Conservation (phyloP, 1,140 invertebrate genomes). For the Tyrophagus putrescentiae region DNA sequence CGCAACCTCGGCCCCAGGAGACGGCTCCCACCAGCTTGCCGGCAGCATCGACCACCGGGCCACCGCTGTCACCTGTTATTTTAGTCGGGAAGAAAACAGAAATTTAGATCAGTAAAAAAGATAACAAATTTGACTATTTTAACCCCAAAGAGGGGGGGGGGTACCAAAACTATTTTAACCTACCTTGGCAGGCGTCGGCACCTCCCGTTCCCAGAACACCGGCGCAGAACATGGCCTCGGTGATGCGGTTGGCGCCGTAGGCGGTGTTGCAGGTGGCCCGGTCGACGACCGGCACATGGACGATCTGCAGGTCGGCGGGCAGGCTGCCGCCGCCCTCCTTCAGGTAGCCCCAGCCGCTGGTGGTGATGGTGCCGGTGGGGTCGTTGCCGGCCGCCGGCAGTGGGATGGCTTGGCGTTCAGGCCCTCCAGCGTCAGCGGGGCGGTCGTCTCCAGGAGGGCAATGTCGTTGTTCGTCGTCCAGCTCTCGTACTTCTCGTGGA, state of each 20-base stretch:
- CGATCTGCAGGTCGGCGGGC: background rate
- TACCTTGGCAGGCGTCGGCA: background rate
- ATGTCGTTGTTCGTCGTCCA: constrained; percentile 13
- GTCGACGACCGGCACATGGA: background rate
- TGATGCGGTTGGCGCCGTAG: background rate
- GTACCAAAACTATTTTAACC: background rate
- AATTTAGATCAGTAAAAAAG: too few relatives aligned
- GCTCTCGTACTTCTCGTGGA: background rate
- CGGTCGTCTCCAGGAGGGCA: background rate
- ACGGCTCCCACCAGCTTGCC: constrained; percentile 53
- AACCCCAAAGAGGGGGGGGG: background rate
- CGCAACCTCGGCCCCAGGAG: constrained; percentile 61
- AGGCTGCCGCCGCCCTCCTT: background rate
- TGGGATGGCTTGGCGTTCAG: background rate
- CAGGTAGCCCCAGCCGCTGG: background rate
- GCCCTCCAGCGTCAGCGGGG: background rate
- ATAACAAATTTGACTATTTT: too few relatives aligned
- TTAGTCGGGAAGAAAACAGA: too few relatives aligned
- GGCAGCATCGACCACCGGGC: too few relatives aligned
- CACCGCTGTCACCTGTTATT: too few relatives aligned
- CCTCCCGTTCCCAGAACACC: background rate
- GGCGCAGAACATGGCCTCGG: background rate
- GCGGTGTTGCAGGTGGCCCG: background rate
- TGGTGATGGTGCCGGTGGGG: background rate
- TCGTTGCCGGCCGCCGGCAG: background rate